phyloP scores from a whole-genome alignment of 2,888 invertebrate genomes.

The Ormia ochracea region DNA sequence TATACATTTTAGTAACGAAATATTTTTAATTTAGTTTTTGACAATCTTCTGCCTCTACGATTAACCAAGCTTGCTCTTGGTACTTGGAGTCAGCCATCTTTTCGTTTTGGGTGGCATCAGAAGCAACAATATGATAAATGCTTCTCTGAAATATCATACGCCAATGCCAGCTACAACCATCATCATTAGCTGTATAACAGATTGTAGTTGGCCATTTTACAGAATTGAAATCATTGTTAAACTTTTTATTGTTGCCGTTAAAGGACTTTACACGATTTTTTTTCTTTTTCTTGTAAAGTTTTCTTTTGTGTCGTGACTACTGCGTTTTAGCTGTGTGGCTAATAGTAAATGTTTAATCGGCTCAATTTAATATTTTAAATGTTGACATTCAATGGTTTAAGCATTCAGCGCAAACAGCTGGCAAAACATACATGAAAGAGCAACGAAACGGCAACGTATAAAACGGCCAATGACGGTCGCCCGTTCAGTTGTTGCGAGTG shows the following conservation, averaged over 20 bases:
- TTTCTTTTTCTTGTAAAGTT: constrained; percentile 17
- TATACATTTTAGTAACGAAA: too few relatives aligned
- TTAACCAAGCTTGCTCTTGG: too few relatives aligned
- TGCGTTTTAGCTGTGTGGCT: constrained; percentile 24
- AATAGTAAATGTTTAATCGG: constrained; percentile 54
- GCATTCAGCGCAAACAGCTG: background rate
- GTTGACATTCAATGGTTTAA: constrained; percentile 46
- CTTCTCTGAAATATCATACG: constrained; percentile 4
- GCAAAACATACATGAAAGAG: background rate
- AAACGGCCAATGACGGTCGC: constrained; percentile 14
- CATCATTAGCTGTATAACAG: constrained; percentile 22
- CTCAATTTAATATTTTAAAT: constrained; percentile 40
- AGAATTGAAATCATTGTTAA: background rate
- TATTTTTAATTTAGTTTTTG: too few relatives aligned
- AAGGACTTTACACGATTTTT: constrained; percentile 50
- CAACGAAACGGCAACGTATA: background rate
- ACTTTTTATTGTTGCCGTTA: constrained; percentile 3
- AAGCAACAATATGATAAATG: constrained; percentile 51
- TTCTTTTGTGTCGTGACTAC: constrained; percentile 37
- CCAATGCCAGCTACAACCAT: constrained; percentile 7
- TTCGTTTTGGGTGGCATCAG: constrained; percentile 51
- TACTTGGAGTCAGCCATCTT: background rate
- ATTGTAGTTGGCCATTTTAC: constrained; percentile 15
- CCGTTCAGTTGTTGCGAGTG: constrained; percentile 26
- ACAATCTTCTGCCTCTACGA: too few relatives aligned